These are phyloP conservation scores for Halcyon smyrnensis DNA, from an alignment of 2,797 vertebrate species.

Conservation along the genomic window DNA sequence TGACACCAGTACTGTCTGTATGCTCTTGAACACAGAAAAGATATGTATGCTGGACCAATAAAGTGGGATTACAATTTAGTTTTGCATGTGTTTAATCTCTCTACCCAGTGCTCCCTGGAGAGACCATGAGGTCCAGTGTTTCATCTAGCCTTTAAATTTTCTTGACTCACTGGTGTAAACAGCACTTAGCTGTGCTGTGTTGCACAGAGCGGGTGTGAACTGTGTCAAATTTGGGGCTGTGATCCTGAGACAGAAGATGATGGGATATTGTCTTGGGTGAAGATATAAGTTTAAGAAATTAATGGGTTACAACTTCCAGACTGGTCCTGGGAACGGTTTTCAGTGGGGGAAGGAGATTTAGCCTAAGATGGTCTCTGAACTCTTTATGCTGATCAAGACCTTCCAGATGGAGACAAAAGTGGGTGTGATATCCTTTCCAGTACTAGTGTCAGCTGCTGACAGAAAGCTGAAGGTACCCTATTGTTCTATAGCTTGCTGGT, in stretches of 20 bases:
- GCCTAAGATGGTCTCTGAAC: neutral
- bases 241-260: neutral
- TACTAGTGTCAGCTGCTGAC: neutral
- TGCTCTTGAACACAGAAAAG: neutral
- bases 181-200: neutral
- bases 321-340: neutral
- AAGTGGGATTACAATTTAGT: neutral
- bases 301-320: neutral
- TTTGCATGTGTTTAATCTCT: neutral
- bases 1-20: neutral
- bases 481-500: neutral
- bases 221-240: neutral
- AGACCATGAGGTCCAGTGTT: neutral
- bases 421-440: neutral
- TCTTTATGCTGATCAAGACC: neutral
- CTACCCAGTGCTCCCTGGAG: neutral
- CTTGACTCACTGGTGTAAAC: neutral
- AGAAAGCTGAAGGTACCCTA: neutral
- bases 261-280: neutral
- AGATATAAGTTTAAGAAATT: neutral
- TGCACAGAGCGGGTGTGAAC: neutral
- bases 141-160: neutral
- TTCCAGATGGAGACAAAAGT: neutral
- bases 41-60: neutral
- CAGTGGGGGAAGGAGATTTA: neutral